Conservation (phyloP, 2,113 vertebrate genomes). For the Pseudolaguvia tuberculata region DNA sequence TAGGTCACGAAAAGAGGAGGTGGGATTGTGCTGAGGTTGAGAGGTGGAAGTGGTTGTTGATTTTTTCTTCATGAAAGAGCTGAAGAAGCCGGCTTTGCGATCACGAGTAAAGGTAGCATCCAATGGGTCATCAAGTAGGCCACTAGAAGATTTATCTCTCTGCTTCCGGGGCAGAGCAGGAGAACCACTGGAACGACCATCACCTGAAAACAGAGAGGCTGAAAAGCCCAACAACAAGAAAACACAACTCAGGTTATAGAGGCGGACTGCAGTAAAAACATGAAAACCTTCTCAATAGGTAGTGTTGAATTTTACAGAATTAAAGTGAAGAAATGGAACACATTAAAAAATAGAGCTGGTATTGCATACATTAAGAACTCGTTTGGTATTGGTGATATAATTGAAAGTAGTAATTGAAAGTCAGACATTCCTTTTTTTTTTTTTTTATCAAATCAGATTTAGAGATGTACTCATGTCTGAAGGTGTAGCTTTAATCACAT, state of each 20-base stretch:
- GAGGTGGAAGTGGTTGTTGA: slow-evolving; percentile 57
- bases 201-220: slow-evolving; percentile 61
- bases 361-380: neutral
- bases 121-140: slow-evolving; percentile 83
- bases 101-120: slow-evolving; percentile 94
- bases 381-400: neutral
- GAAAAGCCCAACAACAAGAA: slow-evolving; percentile 73
- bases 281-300: neutral
- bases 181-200: slow-evolving; percentile 72
- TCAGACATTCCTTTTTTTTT: neutral
- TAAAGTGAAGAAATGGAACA: neutral
- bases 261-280: neutral
- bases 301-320: neutral
- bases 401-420: neutral
- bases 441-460: neutral
- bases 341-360: neutral
- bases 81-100: slow-evolving; percentile 96
- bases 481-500: neutral
- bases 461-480: neutral
- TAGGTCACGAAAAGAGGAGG: slow-evolving; percentile 94
- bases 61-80: slow-evolving; percentile 98
- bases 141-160: slow-evolving; percentile 89
- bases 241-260: slow-evolving; percentile 33
- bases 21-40: slow-evolving; percentile 75
- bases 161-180: slow-evolving; percentile 93